Base-by-base conservation (phyloP, 2,888 invertebrate genomes). In the Cataglyphis albicans region DNA sequence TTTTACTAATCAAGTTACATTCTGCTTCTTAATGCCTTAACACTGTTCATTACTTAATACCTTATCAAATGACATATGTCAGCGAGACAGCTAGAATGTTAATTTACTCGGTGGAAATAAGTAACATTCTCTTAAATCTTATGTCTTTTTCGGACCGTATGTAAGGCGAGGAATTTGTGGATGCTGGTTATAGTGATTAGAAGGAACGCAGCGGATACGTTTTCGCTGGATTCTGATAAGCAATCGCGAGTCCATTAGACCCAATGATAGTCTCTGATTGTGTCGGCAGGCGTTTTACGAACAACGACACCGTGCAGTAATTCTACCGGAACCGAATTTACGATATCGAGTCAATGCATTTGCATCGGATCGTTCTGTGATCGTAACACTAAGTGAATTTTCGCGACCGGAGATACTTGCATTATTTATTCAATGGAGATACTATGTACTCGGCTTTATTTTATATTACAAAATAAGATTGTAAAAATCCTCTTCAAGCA, bases 191-290 rank as follows among this genome's bases (percentile, higher is more conserved):
- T 29, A 57, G 41, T 63, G 80, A 55, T 67, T 70, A 65, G 68
- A 67, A 78, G 75, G 83, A 84, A 87, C 82, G 64, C 48, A 76
- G 81, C 64, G 81, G 83, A 86, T 87, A 80, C 85, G 74, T 88
- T 88, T 88, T 85, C 88, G 81, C 59, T 83, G 78, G 63, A 25
- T 52, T 29, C 65, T 48, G 89, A 88, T 88, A 88, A 85, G 88
- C 85, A 88, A 88, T 88, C 89, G 83, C 83, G 73, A 81, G 73
- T 88, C 87, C 87, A 88, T 88, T 88, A 88, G 85, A 75, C 74
- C 52, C 84, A 57, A 52, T 25, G 63, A n/a, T 63, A 52, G 61
- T 68, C 63, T 73, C 84, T 81, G 82, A 70, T 85, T 55, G 84
- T 73, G 67, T 81, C 65, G 72, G 32, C 83, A 70, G 82, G 80